Percentiles rank a stretch among this genome's conserved stretches.
These are phyloP conservation scores for Caenorhabditis elegans DNA, from an alignment of 1,140 invertebrate species.

Conservation along the genomic window WBcel235 BX284606.5:8773501-8774000, in stretches of 20 bases:
- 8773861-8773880: slow-evolving; percentile 16
- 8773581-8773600: neutral
- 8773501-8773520: too few species aligned
- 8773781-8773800: neutral
- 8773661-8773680: neutral
- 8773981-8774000: neutral
- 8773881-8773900: neutral
- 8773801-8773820: slow-evolving; percentile 3
- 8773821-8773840: neutral
- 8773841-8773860: slow-evolving; percentile 10
- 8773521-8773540: too few species aligned
- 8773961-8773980: neutral
- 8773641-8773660: neutral
- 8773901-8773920: slow-evolving; percentile 20
- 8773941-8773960: slow-evolving; percentile 9
- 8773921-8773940: neutral
- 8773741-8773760: neutral
- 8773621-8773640: neutral
- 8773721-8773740: neutral
- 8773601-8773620: neutral
- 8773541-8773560: neutral
- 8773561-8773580: neutral
- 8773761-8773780: too few species aligned
- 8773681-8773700: neutral
- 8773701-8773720: neutral